These are phyloP conservation scores for Hippoglossus stenolepis DNA, from an alignment of 2,113 vertebrate species.

Conservation along the genomic window DNA sequence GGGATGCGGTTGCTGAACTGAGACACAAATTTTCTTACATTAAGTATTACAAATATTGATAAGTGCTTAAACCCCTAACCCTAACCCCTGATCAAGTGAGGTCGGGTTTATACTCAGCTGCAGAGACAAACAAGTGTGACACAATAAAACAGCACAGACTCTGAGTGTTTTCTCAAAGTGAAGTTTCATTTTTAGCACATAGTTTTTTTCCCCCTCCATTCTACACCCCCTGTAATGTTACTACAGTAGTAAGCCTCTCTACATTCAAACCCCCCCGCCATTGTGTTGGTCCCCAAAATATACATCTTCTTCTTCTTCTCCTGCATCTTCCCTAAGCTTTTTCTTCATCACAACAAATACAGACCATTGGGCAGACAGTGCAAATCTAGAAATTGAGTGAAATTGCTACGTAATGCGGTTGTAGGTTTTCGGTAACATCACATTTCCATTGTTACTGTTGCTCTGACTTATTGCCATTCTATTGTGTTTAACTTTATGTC, in stretches of 20 bases:
- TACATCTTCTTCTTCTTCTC: slow-evolving; percentile 68
- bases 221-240: slow-evolving; percentile 74
- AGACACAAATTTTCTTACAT: no score
- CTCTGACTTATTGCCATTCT: slow-evolving; percentile 78
- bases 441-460: slow-evolving; percentile 65
- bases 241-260: slow-evolving; percentile 78
- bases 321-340: slow-evolving; percentile 64
- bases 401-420: slow-evolving; percentile 79
- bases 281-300: slow-evolving; percentile 82
- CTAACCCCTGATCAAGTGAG: no score
- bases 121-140: slow-evolving; percentile 26
- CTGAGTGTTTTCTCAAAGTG: slow-evolving; percentile 79
- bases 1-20: no score
- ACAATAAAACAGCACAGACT: slow-evolving; percentile 51
- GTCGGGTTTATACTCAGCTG: background rate
- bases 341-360: slow-evolving; percentile 78
- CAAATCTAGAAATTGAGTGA: slow-evolving; percentile 79
- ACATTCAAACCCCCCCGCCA: slow-evolving; percentile 71
- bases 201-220: slow-evolving; percentile 70
- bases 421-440: slow-evolving; percentile 68
- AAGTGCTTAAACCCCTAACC: no score
- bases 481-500: slow-evolving; percentile 48
- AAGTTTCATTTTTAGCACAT: slow-evolving; percentile 82
- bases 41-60: background rate
- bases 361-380: slow-evolving; percentile 79